Evolutionary conservation across 1,140 invertebrate genomes (phyloP), one percentile per base, ranked within the genome.

Genomic region (Hycleus cichorii): DNA sequence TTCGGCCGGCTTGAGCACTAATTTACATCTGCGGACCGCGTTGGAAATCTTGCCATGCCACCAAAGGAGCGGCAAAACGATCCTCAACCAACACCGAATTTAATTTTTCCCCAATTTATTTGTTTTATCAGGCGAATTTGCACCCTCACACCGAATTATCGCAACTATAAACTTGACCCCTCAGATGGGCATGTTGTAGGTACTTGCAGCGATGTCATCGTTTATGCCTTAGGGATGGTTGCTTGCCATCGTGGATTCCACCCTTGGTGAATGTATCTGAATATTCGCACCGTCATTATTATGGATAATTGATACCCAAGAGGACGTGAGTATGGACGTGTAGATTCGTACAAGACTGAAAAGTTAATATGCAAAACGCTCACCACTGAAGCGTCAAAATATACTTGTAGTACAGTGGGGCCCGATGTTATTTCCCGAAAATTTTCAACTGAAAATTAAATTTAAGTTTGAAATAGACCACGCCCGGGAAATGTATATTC

Each of bases 21-120:
- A 71, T 71, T 71, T 71, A 68, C 69, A 71, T 71, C 69, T 71
- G 69, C 64, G 69, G 69, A 71, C 69, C 68, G 67, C 51, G 57
- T 50, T 56, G 56, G 40, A 57, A 53, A 62, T 49, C 57, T 47
- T 58, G 50, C 57, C 55, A 58, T 42, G 52, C 43, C 32, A 42
- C 4, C 39, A 56, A 45, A 32, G 39, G 26, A 57, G 55, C 55
- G 55, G 55, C 55, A 57, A 57, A 56, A 43, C 47, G 44, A 38
- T 26, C 12, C 45, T 44, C 18, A 44, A 44, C 40, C n/a, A 43
- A 9, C 45, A 27, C 26, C 7, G 12, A 18, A 18, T 18, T 18
- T 18, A 18, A 18, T 18, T 18, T 18, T 18, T 18, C 18, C 18
- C 18, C 18, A 18, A 18, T 18, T 18, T 18, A 18, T 18, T 18